Evolutionary conservation across 2,113 vertebrate species (phyloP).

Genomic region (Ictidomys tridecemlineatus): DNA sequence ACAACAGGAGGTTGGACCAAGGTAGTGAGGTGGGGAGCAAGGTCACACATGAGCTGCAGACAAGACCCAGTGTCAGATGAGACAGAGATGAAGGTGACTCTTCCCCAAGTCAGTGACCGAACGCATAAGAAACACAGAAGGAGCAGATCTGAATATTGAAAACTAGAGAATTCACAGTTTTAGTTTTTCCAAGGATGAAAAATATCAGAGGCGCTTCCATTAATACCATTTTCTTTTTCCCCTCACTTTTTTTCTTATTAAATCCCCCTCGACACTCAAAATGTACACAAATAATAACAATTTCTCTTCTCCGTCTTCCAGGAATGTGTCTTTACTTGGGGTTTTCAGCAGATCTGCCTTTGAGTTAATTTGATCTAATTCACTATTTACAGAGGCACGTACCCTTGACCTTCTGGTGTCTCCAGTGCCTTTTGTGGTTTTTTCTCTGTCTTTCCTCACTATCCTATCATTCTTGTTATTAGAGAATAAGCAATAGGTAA

Average conservation of each 20-base stretch:
- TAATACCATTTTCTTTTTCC: constrained; percentile 30
- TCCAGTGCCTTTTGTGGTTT: neutral
- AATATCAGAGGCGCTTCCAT: neutral
- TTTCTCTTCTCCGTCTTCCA: neutral
- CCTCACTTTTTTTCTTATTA: constrained; percentile 11
- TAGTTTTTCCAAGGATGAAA: neutral
- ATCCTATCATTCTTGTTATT: neutral
- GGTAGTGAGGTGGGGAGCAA: neutral
- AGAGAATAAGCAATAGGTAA: neutral
- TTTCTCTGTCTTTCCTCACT: neutral
- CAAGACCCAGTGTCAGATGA: neutral
- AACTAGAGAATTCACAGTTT: neutral
- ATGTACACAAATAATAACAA: neutral
- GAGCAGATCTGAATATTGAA: neutral
- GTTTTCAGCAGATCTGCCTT: neutral
- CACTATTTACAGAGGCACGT: neutral
- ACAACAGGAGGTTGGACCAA: neutral
- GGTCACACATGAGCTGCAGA: neutral
- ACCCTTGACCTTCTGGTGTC: neutral
- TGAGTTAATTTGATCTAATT: constrained; percentile 23
- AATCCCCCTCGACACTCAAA: neutral
- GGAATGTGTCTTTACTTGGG: neutral
- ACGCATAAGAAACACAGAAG: neutral
- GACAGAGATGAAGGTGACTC: neutral
- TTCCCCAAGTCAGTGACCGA: neutral